Base-by-base conservation (phyloP, 2,113 vertebrate genomes). In the Heterotis niloticus region DNA sequence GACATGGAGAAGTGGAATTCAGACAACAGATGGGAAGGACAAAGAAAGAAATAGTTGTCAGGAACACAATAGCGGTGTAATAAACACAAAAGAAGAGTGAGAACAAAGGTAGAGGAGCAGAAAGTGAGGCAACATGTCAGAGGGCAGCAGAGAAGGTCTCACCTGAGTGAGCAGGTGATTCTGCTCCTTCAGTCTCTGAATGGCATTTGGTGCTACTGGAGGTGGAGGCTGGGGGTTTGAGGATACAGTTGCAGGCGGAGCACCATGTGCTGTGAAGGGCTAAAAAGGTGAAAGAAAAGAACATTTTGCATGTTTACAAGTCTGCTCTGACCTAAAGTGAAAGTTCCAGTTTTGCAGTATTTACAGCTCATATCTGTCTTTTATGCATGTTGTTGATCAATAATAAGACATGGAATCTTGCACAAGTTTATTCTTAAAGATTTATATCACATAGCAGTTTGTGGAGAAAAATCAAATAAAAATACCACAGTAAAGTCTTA, bases 111-210 rank as follows among this genome's bases (percentile, higher is more conserved):
- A 0, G 23, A 75, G 23, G 10, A 10, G 60, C 28, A 26, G 56
- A 65, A 51, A 65, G 76, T 20, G 13, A 26, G 20, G 11, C 23
- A 66, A 23, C 7, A 23, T 66, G 18, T 62, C 59, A 44, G 59
- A 62, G 44, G n/a, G n/a, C 54, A 34, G 17, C 57, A 51, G 62
- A 59, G 23, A 17, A 75, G 16, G 1, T 0, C 87, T 83, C 70
- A 95, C 98, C 94, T 97, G 94, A 34, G 96, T 98, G 78, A 99
- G 96, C 0, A 96, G 96, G 3, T 94, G 88, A 84, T 98, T 99
- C 90, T 99, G 97, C 64, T 98, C 96, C 82, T 98, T 98, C 85
- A 99, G 90, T 91, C 96, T 94, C 78, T 90, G 90, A 82, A 98
- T 91, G 85, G 94, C 92, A 84, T 96, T 96, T 85, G 95, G 85